Evolutionary conservation across 2,113 vertebrate genomes (phyloP), one percentile per base, ranked within the genome.

Genomic region (Cranoglanis bouderius): DNA sequence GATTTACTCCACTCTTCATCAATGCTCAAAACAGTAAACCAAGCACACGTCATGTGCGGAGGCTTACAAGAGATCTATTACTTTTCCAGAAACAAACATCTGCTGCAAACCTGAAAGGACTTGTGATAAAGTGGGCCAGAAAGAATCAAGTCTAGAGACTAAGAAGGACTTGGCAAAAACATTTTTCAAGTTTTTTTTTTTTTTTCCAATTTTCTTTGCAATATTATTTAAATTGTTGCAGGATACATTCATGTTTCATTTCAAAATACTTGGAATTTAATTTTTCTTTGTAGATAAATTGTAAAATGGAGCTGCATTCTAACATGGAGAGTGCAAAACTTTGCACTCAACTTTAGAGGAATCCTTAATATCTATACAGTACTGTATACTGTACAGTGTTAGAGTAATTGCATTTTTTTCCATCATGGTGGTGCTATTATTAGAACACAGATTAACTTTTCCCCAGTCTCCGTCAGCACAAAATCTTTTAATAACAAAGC

Each of bases 401-500:
- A 59, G 38, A 40, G 77, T 61, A 32, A 29, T 55, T 35, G 53
- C 38, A 59, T 80, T 84, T 63, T 72, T 85, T 57, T 49, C 9
- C 10, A 19, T 74, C 21, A 26, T 13, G 3, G 13, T 46, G 29
- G 32, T 61, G 24, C 55, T 61, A 61, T 61, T 61, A 29, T 83
- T 83, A 83, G 21, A 83, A 61, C 24, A 7, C 12, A 83, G 21
- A 61, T 43, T 43, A 86, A n/a, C 70, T 61, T 90, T 82, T 85
- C 78, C 38, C 57, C 19, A 65, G 77, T 49, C 24, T 75, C 35
- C 9, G 57, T 80, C 72, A 85, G 85, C 84, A 84, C 57, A 84
- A 90, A 83, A 87, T 63, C 40, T 53, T 84, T 84, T 38, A 83
- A 89, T 84, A 89, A 84, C 61, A 72, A 43, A 67, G 72, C 59